Evolutionary conservation across 2,797 vertebrate species (phyloP).

Genomic region (Tauraco hartlaubi): DNA sequence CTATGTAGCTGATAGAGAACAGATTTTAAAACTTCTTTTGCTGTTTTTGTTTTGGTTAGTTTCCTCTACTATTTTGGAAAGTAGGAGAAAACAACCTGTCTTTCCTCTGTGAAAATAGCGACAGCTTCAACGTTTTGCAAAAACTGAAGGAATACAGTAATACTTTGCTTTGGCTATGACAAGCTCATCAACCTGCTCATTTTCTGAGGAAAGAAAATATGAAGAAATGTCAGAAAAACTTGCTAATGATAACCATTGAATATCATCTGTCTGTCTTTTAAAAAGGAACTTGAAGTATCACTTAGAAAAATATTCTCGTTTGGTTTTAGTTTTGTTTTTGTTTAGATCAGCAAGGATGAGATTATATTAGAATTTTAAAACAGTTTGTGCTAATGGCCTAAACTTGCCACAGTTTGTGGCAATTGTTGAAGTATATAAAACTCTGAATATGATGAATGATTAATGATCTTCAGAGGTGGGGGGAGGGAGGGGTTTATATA

Average conservation of each 20-base stretch:
- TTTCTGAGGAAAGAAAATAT: neutral
- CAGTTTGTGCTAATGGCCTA: neutral
- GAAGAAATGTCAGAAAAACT: neutral
- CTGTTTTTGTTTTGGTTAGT: neutral
- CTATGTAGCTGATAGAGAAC: neutral
- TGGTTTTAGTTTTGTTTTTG: neutral
- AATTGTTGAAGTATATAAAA: neutral
- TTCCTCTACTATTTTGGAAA: neutral
- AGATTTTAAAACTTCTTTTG: neutral
- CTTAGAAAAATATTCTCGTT: neutral
- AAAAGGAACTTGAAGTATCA: neutral
- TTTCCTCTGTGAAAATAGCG: neutral
- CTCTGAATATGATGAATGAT: neutral
- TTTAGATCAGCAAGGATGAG: neutral
- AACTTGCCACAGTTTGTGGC: neutral
- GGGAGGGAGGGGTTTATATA: neutral
- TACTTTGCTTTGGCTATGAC: neutral
- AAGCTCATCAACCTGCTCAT: neutral
- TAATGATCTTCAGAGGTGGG: neutral
- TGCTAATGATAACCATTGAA: neutral
- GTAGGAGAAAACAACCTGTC: neutral
- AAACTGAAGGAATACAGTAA: neutral
- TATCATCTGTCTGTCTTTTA: neutral
- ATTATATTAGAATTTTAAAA: neutral
- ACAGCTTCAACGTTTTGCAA: neutral